These are phyloP conservation scores for Apaloderma vittatum DNA, from an alignment of 2,113 vertebrate genomes.

Conservation along the genomic window DNA sequence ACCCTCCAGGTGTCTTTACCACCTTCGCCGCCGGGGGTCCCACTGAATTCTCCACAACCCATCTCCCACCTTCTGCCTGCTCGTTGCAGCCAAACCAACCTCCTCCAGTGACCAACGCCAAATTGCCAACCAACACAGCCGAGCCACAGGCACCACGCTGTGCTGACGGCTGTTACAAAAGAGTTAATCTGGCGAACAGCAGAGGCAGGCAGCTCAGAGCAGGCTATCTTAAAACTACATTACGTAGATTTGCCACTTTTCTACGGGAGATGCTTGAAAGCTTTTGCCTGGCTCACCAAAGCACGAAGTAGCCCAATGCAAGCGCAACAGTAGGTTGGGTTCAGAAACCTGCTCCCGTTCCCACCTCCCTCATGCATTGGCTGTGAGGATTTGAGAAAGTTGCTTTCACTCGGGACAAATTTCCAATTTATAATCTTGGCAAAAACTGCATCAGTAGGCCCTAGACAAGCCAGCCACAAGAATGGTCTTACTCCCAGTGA, in stretches of 20 bases:
- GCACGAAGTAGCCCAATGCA: rapidly evolving
- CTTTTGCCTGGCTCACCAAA: background rate
- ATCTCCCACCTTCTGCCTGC: background rate
- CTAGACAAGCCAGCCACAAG: background rate
- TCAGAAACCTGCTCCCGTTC: background rate
- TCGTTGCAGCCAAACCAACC: background rate
- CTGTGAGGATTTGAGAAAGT: background rate
- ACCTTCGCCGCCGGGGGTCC: background rate
- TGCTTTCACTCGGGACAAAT: background rate
- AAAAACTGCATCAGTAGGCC: background rate
- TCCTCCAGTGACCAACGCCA: background rate
- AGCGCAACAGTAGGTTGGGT: rapidly evolving
- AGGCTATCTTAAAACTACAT: background rate
- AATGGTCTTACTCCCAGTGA: background rate
- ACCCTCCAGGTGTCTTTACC: background rate
- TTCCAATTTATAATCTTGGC: background rate
- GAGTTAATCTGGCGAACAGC: background rate
- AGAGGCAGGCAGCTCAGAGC: background rate
- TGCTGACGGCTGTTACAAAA: background rate
- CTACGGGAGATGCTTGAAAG: background rate
- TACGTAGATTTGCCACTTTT: background rate
- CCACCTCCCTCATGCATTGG: background rate
- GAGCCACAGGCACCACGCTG: rapidly evolving
- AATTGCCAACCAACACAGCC: rapidly evolving
- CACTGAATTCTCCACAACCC: background rate